Conservation (phyloP, 2,797 vertebrate genomes). For the Tolypeutes matacus region DNA sequence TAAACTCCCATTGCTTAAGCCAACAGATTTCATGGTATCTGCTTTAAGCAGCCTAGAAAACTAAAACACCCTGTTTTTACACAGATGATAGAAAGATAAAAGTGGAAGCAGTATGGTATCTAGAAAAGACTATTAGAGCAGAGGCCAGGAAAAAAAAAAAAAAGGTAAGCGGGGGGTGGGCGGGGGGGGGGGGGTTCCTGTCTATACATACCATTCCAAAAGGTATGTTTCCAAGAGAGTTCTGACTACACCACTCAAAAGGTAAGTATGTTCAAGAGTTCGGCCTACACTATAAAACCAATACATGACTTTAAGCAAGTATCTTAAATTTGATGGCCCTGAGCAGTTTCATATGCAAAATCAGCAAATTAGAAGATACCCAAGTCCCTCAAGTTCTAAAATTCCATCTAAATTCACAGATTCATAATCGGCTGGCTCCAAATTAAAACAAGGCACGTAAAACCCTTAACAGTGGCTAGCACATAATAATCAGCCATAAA, state of each 20-base stretch:
- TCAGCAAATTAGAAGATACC: background rate
- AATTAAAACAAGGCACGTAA: background rate
- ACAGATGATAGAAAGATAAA: constrained; percentile 29
- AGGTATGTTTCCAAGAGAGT: background rate
- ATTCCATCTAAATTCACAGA: constrained; percentile 51
- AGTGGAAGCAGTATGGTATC: background rate
- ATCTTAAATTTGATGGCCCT: background rate
- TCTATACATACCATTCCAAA: background rate
- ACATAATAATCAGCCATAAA: background rate
- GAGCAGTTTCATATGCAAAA: constrained; percentile 27
- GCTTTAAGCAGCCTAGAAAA: too few species aligned
- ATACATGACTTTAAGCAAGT: background rate
- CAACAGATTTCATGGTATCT: too few species aligned
- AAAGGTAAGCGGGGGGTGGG: too few species aligned
- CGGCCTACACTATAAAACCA: background rate
- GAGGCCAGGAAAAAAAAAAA: background rate
- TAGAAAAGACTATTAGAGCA: background rate
- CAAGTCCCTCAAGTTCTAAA: constrained; percentile 49
- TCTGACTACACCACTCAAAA: background rate
- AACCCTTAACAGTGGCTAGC: background rate
- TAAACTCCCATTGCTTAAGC: too few species aligned
- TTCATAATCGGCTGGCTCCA: background rate
- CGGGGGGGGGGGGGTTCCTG: too few species aligned
- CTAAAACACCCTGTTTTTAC: background rate
- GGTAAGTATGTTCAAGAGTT: background rate